Evolutionary conservation across 2,113 vertebrate genomes (phyloP).

Genomic region (Anas platyrhynchos): DNA sequence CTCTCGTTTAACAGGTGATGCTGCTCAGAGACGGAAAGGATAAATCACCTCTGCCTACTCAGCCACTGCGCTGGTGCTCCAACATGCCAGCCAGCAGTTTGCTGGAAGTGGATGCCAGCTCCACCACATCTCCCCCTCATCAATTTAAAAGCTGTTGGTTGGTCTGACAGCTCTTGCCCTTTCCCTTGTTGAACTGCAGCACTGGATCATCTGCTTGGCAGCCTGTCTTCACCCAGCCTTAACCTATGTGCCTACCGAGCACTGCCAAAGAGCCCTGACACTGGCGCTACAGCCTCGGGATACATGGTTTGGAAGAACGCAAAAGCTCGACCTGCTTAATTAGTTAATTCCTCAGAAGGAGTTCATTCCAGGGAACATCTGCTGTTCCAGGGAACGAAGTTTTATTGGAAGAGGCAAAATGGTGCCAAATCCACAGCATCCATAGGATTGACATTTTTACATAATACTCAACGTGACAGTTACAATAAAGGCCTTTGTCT

Average conservation of each 20-base stretch:
- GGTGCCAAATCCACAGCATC: background rate
- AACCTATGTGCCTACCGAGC: background rate
- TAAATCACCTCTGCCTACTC: background rate
- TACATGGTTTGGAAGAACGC: background rate
- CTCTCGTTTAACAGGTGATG: background rate
- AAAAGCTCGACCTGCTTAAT: slow-evolving; percentile 32
- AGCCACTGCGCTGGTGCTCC: background rate
- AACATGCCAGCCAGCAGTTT: background rate
- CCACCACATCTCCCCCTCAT: background rate
- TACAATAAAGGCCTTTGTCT: background rate
- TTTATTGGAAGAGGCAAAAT: slow-evolving; percentile 8
- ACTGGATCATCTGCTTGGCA: background rate
- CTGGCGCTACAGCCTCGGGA: background rate
- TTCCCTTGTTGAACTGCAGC: background rate
- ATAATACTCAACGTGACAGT: background rate
- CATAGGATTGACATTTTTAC: background rate
- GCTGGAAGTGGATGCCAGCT: background rate
- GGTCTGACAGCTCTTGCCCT: background rate
- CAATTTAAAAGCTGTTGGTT: background rate
- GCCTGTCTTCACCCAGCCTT: background rate
- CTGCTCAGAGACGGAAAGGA: background rate
- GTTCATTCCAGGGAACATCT: background rate
- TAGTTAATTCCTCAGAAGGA: slow-evolving; percentile 49
- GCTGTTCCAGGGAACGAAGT: slow-evolving; percentile 4
- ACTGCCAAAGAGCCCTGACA: slow-evolving; percentile 21